Conservation (phyloP, 2,113 vertebrate species). For the Athene noctua region DNA sequence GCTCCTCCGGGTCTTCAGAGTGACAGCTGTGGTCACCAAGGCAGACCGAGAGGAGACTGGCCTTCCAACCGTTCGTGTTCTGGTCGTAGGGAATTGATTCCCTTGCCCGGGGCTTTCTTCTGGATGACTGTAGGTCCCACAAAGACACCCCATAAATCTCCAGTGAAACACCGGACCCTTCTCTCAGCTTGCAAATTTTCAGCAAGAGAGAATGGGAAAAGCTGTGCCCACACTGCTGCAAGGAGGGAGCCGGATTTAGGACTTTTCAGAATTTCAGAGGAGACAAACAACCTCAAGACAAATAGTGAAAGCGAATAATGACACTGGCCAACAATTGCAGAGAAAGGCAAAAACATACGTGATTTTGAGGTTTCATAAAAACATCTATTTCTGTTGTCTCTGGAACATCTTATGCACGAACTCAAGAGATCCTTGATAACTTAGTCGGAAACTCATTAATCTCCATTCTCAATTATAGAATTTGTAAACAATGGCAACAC, state of each 20-base stretch:
- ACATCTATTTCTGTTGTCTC: background rate
- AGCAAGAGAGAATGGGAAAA: background rate
- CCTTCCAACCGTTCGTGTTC: too few relatives aligned
- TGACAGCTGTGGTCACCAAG: too few relatives aligned
- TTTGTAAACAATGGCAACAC: background rate
- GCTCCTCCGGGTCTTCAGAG: too few relatives aligned
- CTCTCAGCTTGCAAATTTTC: background rate
- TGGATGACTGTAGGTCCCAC: too few relatives aligned
- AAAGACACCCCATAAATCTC: background rate
- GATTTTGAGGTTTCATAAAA: background rate
- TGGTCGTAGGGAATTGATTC: too few relatives aligned
- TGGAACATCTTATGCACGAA: background rate
- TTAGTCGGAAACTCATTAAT: background rate
- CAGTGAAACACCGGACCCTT: background rate
- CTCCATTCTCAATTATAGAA: accelerated
- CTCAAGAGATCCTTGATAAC: background rate
- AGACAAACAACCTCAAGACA: background rate
- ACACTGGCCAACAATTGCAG: background rate
- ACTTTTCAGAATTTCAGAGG: background rate
- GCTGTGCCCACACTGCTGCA: background rate
- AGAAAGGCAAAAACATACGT: background rate
- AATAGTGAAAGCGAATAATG: background rate
- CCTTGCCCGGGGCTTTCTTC: too few relatives aligned
- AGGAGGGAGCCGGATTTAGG: background rate
- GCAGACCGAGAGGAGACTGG: too few relatives aligned